A percentile compares a stretch with the other conserved stretches of the same genome.
These are phyloP conservation scores for Coremacera marginata DNA, from an alignment of 2,888 invertebrate species.

Conservation along the genomic window DNA sequence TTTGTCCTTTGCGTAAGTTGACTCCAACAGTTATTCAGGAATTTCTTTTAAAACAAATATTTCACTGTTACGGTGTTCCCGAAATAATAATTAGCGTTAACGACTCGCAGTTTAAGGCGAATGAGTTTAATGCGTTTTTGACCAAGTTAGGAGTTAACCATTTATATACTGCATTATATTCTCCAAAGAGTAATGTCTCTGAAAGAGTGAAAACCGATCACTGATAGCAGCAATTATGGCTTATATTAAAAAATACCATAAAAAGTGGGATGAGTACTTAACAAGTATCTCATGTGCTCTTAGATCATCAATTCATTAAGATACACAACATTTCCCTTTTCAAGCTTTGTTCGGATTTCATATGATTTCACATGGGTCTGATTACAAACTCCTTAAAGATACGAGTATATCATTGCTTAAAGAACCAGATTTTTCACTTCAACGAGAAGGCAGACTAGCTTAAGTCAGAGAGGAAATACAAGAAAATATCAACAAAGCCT, in stretches of 20 bases:
- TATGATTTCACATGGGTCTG: background rate
- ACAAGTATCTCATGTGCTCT: background rate
- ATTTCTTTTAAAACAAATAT: background rate
- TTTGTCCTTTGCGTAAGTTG: background rate
- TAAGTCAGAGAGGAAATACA: background rate
- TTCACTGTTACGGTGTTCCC: background rate
- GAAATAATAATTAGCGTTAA: background rate
- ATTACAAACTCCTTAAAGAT: background rate
- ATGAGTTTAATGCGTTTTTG: background rate
- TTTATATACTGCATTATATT: background rate
- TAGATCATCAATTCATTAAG: background rate
- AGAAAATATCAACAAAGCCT: background rate
- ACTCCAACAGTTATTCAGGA: background rate
- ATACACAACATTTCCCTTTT: too few species aligned
- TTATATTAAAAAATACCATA: background rate
- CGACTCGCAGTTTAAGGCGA: background rate
- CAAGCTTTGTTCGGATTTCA: too few species aligned
- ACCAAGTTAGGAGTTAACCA: background rate
- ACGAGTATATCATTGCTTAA: background rate
- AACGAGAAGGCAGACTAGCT: background rate
- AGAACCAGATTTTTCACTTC: background rate
- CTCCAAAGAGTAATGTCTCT: background rate
- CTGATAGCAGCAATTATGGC: background rate
- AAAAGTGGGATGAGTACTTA: background rate
- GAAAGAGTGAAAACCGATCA: background rate